These are phyloP conservation scores for Dryocosmus kuriphilus DNA, from an alignment of 2,888 invertebrate species.

Conservation along the genomic window DNA sequence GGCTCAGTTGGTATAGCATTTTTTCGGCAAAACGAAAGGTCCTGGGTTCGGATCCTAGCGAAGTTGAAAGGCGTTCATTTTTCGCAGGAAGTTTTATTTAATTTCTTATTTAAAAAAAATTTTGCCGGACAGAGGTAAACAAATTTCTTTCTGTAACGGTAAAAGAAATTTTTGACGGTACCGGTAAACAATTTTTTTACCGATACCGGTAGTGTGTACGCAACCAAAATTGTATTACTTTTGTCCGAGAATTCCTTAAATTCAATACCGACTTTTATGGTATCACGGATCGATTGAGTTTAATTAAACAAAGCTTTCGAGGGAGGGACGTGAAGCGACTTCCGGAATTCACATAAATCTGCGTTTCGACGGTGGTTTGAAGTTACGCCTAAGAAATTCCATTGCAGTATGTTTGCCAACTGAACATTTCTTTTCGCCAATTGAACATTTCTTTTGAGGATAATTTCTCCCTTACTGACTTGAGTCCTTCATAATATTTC, in stretches of 20 bases:
- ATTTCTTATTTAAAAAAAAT: too few relatives aligned
- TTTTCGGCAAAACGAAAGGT: too few relatives aligned
- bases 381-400: neutral
- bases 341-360: constrained; percentile 2
- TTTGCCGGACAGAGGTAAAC: too few relatives aligned
- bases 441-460: neutral
- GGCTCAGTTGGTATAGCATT: too few relatives aligned
- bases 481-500: neutral
- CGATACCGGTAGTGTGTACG: too few relatives aligned
- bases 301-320: neutral
- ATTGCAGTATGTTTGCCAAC: neutral
- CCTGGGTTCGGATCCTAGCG: too few relatives aligned
- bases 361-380: constrained; percentile 1
- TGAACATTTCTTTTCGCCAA: neutral
- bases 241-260: neutral
- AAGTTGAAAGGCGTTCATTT: too few relatives aligned
- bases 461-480: neutral
- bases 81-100: too few relatives aligned
- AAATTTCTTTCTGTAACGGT: too few relatives aligned
- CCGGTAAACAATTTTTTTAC: too few relatives aligned
- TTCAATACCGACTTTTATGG: neutral
- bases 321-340: neutral
- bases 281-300: neutral
- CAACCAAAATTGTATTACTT: too few relatives aligned
- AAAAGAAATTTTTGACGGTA: too few relatives aligned